Base-by-base conservation (phyloP, 2,888 invertebrate genomes). In the Pollenia griseotomentosa region DNA sequence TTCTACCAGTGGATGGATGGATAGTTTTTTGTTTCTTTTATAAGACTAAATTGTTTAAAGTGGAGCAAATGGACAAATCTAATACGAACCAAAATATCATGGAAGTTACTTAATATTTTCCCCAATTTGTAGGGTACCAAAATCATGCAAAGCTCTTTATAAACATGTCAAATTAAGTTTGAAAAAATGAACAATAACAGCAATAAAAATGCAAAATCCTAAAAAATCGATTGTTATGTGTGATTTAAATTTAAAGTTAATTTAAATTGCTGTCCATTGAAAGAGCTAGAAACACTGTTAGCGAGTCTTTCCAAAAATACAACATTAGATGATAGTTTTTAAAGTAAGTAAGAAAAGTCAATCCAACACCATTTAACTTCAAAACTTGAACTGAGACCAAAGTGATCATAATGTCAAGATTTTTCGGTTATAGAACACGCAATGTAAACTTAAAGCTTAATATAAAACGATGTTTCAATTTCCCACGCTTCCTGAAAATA, bases 401-500 rank as follows among this genome's bases (percentile, higher is more conserved):
- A 14, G 44, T 74, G 84, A 84, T 80, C 74, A 74, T 80, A 85
- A 53, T 85, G 74, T 74, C 84, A 79, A 85, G 66, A 85, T 84
- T 68, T 82, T 68, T 68, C 11, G 42, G 19, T 66, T 79, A 78
- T 66, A 70, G 70, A 82, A 71, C 85, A 85, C 77, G 85, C 85
- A 85, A 85, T 77, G 40, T 48, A 71, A 82, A 71, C 44, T 42
- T 16, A 51, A 57, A 74, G 55, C 42, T 10, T 57, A 53, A 48
- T 65, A n/a, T 65, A 19, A 66, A 84, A 57, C 80, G 59, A 84
- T 80, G 70, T 68, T 79, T 19, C 85, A 83, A 85, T 83, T 88
- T 88, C 87, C 87, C 87, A 88, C 87, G 87, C 87, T 88, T 88
- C 87, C 83, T 85, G 33, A 77, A 79, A 66, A 42, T 85, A 78